Conservation (phyloP, 35 echinoderm and acorn worm species). For the Apostichopus japonicus region DNA sequence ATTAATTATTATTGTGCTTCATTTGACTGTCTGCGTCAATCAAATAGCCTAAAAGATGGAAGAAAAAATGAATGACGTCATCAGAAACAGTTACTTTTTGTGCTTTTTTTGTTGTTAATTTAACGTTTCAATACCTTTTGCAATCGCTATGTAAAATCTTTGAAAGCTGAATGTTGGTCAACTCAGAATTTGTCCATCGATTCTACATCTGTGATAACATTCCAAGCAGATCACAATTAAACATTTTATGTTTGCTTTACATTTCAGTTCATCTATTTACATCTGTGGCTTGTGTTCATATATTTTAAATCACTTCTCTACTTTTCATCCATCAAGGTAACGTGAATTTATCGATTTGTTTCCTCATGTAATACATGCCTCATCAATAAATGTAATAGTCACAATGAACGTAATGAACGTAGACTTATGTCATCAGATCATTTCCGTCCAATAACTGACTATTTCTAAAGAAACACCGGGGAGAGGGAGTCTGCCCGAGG, state of each 20-base stretch:
- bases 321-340: not conserved
- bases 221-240: not conserved
- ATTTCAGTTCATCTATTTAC: not conserved
- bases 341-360: not conserved
- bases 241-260: not conserved
- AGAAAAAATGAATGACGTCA: no score
- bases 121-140: not conserved
- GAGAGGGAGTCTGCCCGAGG: no score
- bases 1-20: no score
- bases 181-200: not conserved
- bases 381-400: not conserved
- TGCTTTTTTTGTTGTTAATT: not conserved
- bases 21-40: no score
- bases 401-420: not conserved
- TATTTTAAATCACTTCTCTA: not conserved
- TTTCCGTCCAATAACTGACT: not conserved
- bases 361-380: not conserved
- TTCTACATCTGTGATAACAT: not conserved
- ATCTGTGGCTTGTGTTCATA: not conserved
- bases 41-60: no score
- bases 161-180: not conserved
- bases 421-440: not conserved
- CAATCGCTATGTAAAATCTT: not conserved
- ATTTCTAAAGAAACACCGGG: no score
- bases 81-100: not conserved